phyloP scores from a whole-genome alignment of 2,797 vertebrate species.

The Melanotaenia maccullochi region DNA sequence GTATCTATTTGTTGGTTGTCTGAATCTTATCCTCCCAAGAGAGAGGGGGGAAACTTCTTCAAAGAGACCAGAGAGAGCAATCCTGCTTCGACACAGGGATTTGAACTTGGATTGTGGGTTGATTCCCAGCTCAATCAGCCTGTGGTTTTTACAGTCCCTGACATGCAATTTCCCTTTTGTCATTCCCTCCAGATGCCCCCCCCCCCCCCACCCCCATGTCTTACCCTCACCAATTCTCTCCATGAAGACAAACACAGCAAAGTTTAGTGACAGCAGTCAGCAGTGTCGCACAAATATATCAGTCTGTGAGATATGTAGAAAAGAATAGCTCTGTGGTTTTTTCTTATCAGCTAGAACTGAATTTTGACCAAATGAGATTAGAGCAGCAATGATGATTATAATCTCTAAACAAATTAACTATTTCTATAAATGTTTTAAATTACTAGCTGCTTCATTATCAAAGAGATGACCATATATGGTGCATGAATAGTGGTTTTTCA shows the following conservation, averaged over 20 bases:
- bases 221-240: slow-evolving; percentile 44
- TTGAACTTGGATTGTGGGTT: slow-evolving; percentile 75
- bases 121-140: slow-evolving; percentile 79
- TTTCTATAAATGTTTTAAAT: slow-evolving; percentile 19
- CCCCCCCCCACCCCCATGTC: slow-evolving; percentile 6
- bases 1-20: slow-evolving; percentile 76
- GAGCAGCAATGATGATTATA: not conserved
- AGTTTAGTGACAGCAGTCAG: slow-evolving; percentile 33
- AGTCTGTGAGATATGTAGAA: not conserved
- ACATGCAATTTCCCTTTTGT: slow-evolving; percentile 77
- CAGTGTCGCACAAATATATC: slow-evolving; percentile 9
- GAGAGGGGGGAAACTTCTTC: slow-evolving; percentile 68
- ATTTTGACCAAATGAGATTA: slow-evolving; percentile 29
- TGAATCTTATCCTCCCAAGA: slow-evolving; percentile 68
- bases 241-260: slow-evolving; percentile 27
- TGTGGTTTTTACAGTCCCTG: slow-evolving; percentile 77
- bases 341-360: not conserved
- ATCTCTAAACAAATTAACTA: slow-evolving; percentile 1
- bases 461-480: slow-evolving; percentile 30
- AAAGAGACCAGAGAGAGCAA: slow-evolving; percentile 60
- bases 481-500: slow-evolving; percentile 8
- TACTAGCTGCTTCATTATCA: slow-evolving; percentile 13
- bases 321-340: not conserved
- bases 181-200: slow-evolving; percentile 61
- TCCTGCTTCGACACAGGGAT: slow-evolving; percentile 61